Base-by-base conservation (phyloP, 2,113 vertebrate species). In the Petrocephalus microphthalmus region DNA sequence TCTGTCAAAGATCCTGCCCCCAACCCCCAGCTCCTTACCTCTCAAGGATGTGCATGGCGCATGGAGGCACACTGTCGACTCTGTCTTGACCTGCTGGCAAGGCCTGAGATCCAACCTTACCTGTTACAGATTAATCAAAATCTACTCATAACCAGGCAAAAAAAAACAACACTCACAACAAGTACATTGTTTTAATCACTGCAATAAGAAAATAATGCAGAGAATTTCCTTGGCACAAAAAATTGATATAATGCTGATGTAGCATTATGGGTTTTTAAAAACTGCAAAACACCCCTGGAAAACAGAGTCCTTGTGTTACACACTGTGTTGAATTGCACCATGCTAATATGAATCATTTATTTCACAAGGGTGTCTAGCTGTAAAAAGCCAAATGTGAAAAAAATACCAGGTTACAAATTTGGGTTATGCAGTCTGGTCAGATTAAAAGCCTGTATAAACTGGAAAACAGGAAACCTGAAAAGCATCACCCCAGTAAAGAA, bases 11-110 rank as follows among this genome's bases (percentile, higher is more conserved):
- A 22, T 17, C n/a, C 37, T 29, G n/a, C 5, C 13, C 5, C 19
- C 20, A 2, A 22, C 37, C 22, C 10, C 7, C 19, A 1, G 10
- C 37, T 57, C 37, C 89, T 90, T 74, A 92, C 92, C 90, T 92
- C 64, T 92, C 91, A 53, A 85, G 84, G 87, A 92, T 90, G 90
- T 88, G 87, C 89, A 92, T 87, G 90, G 88, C 89, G 81, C 88
- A 45, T 92, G 91, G 91, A 87, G 91, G 89, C 71, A 89, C 47
- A 45, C 83, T 91, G 91, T 92, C 91, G 56, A 91, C 49, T 89
- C 91, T 90, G 88, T 92, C 92, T 85, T 92, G 92, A 89, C 90
- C 88, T 81, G 91, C 90, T 29, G 90, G 90, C 88, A 92, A 53
- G 29, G 89, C 91, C 90, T 91, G 91, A 89, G 91, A 89, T 3